Evolutionary conservation across 1,140 invertebrate genomes (phyloP).

Genomic region (Brachionus rotundiformis): DNA sequence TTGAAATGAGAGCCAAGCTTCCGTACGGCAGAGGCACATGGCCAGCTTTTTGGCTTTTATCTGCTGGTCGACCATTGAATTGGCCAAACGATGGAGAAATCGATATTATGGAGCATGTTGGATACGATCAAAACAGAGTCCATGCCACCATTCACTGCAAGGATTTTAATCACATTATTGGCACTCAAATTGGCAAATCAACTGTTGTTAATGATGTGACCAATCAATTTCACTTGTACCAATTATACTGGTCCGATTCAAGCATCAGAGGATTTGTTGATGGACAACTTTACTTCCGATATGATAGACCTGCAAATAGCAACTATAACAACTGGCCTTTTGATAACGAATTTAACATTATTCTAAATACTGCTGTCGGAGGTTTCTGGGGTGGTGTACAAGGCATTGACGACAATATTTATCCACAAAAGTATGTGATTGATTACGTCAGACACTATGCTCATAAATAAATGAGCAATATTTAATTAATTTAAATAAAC

Average conservation of each 20-base stretch:
- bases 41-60: constrained; percentile 53
- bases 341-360: constrained; percentile 13
- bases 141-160: constrained; percentile 38
- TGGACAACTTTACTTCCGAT: background rate
- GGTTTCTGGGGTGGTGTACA: constrained; percentile 26
- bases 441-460: constrained; percentile 17
- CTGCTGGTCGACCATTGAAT: background rate
- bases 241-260: background rate
- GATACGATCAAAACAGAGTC: constrained; percentile 4
- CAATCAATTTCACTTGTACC: constrained; percentile 28
- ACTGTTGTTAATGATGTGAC: constrained; percentile 1
- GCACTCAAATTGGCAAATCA: constrained; percentile 7
- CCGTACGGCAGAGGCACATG: constrained; percentile 51
- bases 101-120: constrained; percentile 52
- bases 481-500: background rate
- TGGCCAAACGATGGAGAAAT: constrained; percentile 54
- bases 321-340: background rate
- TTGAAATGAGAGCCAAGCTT: constrained; percentile 48
- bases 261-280: constrained; percentile 19
- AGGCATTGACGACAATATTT: constrained; percentile 14
- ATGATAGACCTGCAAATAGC: background rate
- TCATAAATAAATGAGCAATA: background rate
- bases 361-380: constrained; percentile 31
- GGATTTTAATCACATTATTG: background rate
- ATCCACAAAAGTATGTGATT: constrained; percentile 23